Conservation (phyloP, 2,797 vertebrate genomes). For the Alauda arvensis region DNA sequence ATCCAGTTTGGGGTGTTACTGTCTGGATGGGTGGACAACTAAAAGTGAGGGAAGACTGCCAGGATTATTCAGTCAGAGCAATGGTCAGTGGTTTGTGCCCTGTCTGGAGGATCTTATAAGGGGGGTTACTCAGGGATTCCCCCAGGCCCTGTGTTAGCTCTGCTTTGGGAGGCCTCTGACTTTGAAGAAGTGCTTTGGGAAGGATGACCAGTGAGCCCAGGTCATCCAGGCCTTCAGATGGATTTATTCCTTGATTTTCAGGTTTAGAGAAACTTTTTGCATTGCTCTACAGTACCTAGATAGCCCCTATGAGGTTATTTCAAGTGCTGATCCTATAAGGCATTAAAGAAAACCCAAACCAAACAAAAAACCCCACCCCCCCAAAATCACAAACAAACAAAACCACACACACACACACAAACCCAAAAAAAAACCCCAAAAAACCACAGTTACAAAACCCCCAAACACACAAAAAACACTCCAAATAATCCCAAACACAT, state of each 20-base stretch:
- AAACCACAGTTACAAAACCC: fast-evolving
- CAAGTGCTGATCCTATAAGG: background rate
- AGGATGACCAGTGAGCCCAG: background rate
- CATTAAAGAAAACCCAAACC: background rate
- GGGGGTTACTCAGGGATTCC: background rate
- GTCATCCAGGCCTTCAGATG: background rate
- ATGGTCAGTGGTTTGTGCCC: background rate
- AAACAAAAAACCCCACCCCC: fast-evolving
- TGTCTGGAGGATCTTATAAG: background rate
- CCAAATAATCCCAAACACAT: fast-evolving
- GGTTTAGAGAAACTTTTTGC: background rate
- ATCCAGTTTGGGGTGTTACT: background rate
- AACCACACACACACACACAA: background rate
- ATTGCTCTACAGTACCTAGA: background rate
- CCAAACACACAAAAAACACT: background rate
- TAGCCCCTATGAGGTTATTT: background rate
- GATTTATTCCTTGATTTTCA: background rate
- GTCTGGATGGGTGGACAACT: background rate
- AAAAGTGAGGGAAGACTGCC: background rate
- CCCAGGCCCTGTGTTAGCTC: background rate
- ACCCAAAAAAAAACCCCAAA: background rate
- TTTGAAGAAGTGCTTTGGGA: too few relatives aligned
- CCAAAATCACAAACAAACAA: background rate
- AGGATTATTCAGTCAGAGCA: background rate
- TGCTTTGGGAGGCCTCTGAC: too few relatives aligned